These are phyloP conservation scores for Branchinecta sandiegonensis DNA, from an alignment of 2,888 invertebrate species.

Conservation along the genomic window DNA sequence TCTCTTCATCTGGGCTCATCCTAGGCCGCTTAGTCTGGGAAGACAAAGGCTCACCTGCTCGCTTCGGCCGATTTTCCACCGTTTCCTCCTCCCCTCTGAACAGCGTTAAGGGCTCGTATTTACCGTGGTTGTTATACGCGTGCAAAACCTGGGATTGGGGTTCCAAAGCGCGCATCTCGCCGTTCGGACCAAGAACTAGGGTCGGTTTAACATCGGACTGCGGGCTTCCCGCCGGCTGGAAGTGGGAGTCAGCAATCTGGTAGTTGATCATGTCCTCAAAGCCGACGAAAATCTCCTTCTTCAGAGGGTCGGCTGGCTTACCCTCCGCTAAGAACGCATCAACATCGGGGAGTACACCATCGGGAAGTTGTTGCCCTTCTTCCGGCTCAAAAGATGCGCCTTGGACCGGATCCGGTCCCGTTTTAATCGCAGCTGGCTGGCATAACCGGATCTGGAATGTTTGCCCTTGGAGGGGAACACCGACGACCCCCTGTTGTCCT, in stretches of 20 bases:
- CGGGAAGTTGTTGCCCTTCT: not conserved
- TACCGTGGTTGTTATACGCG: conserved; percentile 4
- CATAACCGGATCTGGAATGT: conserved; percentile 11
- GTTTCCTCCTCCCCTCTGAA: conserved; percentile 7
- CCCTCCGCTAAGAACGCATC: conserved; percentile 8
- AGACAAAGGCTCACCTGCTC: no score
- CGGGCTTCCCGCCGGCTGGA: not conserved
- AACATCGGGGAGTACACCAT: conserved; percentile 10
- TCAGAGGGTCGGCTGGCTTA: not conserved
- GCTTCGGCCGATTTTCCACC: no score
- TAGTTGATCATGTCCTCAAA: conserved; percentile 14
- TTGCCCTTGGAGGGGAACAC: not conserved
- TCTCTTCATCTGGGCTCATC: no score
- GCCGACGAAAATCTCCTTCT: conserved; percentile 3
- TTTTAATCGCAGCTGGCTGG: not conserved
- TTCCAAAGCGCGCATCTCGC: not conserved
- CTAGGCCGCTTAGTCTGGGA: no score
- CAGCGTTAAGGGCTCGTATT: conserved; percentile 9
- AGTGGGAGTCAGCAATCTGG: not conserved
- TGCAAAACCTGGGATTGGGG: conserved; percentile 6
- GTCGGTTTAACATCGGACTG: not conserved
- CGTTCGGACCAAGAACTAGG: conserved; percentile 3
- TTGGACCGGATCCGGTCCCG: not conserved
- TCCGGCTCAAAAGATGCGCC: not conserved
- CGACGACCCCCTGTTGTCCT: conserved; percentile 13